Percentiles rank a stretch among this genome's conserved stretches.
phyloP scores from a whole-genome alignment of 2,888 invertebrate species.

The Protodeltote pygarga region DNA sequence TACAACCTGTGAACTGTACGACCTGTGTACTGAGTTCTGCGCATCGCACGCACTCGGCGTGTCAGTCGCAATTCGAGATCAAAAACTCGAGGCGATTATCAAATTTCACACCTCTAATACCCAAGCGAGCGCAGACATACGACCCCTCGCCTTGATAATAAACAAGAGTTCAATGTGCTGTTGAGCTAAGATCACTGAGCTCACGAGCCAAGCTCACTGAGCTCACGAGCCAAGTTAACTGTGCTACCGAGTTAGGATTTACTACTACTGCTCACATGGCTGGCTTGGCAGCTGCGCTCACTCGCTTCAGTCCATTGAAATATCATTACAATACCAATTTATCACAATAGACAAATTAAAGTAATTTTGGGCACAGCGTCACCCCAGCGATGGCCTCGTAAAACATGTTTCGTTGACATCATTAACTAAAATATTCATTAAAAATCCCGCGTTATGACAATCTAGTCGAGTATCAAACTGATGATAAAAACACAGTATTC shows the following conservation, averaged over 20 bases:
- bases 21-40: too few species aligned
- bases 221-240: too few species aligned
- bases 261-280: too few species aligned
- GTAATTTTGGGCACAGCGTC: constrained; percentile 50
- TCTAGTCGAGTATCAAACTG: constrained; percentile 45
- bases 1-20: too few species aligned
- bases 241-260: too few species aligned
- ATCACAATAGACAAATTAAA: constrained; percentile 64
- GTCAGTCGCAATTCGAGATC: constrained; percentile 78
- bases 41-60: constrained; percentile 23
- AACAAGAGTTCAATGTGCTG: too few species aligned
- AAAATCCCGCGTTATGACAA: constrained; percentile 40
- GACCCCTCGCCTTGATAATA: too few species aligned
- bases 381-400: constrained; percentile 62
- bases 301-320: constrained; percentile 48
- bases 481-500: constrained; percentile 52
- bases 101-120: constrained; percentile 50
- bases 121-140: constrained; percentile 27
- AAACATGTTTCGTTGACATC: constrained; percentile 46
- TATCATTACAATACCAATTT: constrained; percentile 56
- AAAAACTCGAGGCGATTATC: constrained; percentile 62
- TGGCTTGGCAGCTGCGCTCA: constrained; percentile 16
- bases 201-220: too few species aligned
- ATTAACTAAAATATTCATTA: constrained; percentile 40
- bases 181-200: too few species aligned